Conservation (phyloP, 2,113 vertebrate species). For the Felis catus region DNA sequence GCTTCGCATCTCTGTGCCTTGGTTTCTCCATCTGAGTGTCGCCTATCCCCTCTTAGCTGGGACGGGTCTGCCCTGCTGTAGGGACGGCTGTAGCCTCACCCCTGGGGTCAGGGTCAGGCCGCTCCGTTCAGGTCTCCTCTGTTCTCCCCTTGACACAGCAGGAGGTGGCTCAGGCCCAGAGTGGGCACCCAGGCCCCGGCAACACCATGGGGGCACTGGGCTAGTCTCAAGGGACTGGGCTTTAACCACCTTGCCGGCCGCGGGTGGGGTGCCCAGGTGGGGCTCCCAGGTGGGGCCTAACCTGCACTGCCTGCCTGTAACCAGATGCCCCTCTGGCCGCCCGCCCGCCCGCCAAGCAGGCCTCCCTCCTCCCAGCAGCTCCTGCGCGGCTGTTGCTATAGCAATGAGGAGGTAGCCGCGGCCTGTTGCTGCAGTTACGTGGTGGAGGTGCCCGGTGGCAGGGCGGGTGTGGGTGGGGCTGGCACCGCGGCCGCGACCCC, state of each 20-base stretch:
- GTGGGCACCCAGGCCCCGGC: not conserved
- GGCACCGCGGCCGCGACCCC: not conserved
- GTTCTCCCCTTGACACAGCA: not conserved
- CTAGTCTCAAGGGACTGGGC: not conserved
- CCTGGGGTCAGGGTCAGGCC: not conserved
- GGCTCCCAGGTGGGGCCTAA: not conserved
- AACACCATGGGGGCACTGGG: fast-evolving
- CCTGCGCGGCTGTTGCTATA: conserved; percentile 9
- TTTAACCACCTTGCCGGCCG: not conserved
- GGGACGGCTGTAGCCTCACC: not conserved
- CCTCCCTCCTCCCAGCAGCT: conserved; percentile 41
- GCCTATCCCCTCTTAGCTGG: not conserved
- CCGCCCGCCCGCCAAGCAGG: not conserved
- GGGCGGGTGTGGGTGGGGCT: conserved; percentile 5
- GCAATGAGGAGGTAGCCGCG: conserved; percentile 7
- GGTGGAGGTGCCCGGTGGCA: not conserved
- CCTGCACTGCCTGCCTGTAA: not conserved
- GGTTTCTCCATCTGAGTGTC: not conserved
- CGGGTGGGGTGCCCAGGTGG: not conserved
- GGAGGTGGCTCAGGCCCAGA: not conserved
- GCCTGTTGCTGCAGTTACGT: conserved; percentile 54
- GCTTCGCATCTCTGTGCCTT: not conserved
- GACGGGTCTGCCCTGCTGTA: not conserved
- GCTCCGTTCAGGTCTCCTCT: not conserved
- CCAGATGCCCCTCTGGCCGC: conserved; percentile 52